These are phyloP conservation scores for Austrolebias charrua DNA, from an alignment of 2,797 vertebrate genomes.

Conservation along the genomic window DNA sequence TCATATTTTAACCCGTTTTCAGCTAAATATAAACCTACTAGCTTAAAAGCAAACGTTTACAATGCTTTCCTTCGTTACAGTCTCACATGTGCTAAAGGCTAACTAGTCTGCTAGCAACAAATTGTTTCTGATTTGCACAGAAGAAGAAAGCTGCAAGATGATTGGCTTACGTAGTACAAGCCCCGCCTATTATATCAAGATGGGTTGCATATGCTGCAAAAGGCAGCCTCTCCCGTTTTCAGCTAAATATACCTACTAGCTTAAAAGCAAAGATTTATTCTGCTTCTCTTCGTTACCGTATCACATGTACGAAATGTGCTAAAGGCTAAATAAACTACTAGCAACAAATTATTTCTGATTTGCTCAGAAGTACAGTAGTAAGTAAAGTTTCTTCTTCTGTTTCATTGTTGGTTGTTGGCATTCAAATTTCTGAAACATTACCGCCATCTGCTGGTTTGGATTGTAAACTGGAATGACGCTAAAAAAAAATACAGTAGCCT, in stretches of 20 bases:
- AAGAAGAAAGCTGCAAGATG: fast-evolving
- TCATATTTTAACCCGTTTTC: constrained; percentile 38
- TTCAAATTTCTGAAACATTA: too few species aligned
- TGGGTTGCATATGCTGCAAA: constrained; percentile 58
- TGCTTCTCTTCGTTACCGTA: background rate
- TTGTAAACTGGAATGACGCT: too few species aligned
- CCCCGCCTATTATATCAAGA: constrained; percentile 16
- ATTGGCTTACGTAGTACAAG: constrained; percentile 39
- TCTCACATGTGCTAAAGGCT: constrained; percentile 68
- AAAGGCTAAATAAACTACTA: constrained; percentile 51
- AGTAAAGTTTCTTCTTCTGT: too few species aligned
- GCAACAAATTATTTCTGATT: constrained; percentile 32
- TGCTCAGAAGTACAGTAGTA: constrained; percentile 24
- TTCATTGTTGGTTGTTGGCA: too few species aligned
- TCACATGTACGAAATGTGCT: constrained; percentile 61
- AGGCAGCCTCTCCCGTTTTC: too few species aligned
- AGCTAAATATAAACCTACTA: fast-evolving
- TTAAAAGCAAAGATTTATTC: background rate
- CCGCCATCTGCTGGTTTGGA: too few species aligned
- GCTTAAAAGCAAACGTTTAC: background rate
- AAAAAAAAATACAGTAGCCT: too few species aligned
- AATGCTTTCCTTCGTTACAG: background rate
- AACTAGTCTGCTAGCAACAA: constrained; percentile 35
- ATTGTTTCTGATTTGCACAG: constrained; percentile 47
- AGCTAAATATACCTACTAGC: fast-evolving